Evolutionary conservation across 2,888 invertebrate genomes (phyloP), one percentile per base, ranked within the genome.

Genomic region (Ormyrus pomaceus): DNA sequence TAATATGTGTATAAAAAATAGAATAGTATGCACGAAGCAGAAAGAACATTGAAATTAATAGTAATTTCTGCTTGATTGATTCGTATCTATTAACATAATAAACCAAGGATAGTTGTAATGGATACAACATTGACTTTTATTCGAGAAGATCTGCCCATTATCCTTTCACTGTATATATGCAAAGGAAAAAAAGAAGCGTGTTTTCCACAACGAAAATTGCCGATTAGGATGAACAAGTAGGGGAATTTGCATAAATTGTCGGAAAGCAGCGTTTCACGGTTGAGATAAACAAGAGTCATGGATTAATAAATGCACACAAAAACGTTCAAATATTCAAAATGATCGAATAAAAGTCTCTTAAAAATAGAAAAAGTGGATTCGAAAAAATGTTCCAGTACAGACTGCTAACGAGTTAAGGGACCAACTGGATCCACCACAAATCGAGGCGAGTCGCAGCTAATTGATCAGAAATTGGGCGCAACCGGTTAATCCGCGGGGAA

Each of bases 61-160:
- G 8, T 51, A 61, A 71, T 71, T 71, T 59, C 51, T 61, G 55
- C 51, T 34, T 71, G 34, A 71, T 71, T 61, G 19, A 71, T 71
- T 51, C 61, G 10, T 19, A 34, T 11, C 9, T 50, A 13, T 59
- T 59, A 71, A 71, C 13, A 61, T 34, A 50, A 59, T 13, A 13
- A 58, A 61, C 7, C 9, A 61, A 59, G 11, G 48, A 71, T 51
- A 13, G 61, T n/a, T 46, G 61, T 61, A 51, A 71, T 71, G 56
- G 61, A 61, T 48, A 4, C 4, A 4, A 4, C 34, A 34, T 34
- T 34, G 58, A 19, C 13, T 13, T 53, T 66, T 53, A 5, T 11
- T 7, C 55, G 56, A n/a, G 45, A 68, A 68, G 5, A 45, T 5
- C 4, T 62, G n/a, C 34, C 50, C 51, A 50, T 55, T 19, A 53